Evolutionary conservation across 2,797 vertebrate species (phyloP).

Genomic region (Chanos chanos): DNA sequence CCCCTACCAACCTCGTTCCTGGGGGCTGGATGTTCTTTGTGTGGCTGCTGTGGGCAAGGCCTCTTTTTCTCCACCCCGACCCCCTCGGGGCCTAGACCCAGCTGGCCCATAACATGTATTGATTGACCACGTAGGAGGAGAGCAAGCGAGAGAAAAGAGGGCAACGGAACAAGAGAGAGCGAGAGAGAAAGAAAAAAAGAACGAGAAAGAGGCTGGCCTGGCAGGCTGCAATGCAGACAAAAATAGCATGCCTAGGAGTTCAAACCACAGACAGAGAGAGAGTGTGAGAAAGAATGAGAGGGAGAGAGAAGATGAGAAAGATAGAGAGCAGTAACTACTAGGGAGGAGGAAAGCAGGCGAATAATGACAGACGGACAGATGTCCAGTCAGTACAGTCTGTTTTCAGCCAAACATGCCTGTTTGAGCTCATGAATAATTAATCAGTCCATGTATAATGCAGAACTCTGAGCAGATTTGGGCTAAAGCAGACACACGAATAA

Average conservation of each 20-base stretch:
- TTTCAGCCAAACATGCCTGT: conserved; percentile 22
- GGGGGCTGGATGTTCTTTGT: conserved; percentile 19
- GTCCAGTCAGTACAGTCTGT: background rate
- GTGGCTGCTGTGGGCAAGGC: conserved; percentile 45
- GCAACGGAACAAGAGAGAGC: background rate
- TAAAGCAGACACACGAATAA: conserved; percentile 63
- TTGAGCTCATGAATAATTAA: conserved; percentile 73
- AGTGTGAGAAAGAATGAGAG: background rate
- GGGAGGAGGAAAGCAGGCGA: background rate
- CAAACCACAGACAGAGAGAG: conserved; percentile 26
- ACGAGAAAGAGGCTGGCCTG: conserved; percentile 38
- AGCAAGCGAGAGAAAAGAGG: conserved; percentile 5
- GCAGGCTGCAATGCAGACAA: conserved; percentile 37
- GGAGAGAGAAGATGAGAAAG: background rate
- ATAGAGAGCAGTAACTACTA: background rate
- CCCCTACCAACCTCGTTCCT: conserved; percentile 16
- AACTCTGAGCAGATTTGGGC: conserved; percentile 65
- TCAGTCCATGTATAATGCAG: conserved; percentile 69
- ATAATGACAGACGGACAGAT: conserved; percentile 6
- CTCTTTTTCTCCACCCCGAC: conserved; percentile 51
- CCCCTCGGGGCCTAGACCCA: conserved; percentile 58
- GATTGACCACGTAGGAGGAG: conserved; percentile 61
- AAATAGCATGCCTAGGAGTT: conserved; percentile 44
- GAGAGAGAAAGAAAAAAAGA: background rate
- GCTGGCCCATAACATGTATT: conserved; percentile 70